Base-by-base conservation (phyloP, 2,888 invertebrate genomes). In the Limulus polyphemus region DNA sequence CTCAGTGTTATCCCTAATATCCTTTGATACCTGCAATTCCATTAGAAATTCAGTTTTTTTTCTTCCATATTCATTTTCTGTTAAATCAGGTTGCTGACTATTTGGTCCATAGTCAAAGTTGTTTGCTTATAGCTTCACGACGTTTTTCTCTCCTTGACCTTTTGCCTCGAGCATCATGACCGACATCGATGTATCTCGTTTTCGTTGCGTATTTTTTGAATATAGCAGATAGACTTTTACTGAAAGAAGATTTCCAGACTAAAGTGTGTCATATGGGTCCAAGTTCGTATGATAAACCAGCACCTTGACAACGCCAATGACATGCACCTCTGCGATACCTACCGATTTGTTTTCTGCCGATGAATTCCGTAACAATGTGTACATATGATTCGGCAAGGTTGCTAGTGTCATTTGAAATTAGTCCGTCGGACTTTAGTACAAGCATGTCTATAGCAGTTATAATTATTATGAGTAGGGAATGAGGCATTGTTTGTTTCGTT, bases 401-500 rank as follows among this genome's bases (percentile, higher is more conserved):
- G 54, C 54, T 54, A 11, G 54, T 54, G 11, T 54, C 54, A 54
- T 54, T 7, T n/a, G 54, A 54, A n/a, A 13, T 16, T n/a, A 54
- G 14, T 11, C 54, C 11, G 4, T 54, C 54, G 11, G 54, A 16
- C 11, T 54, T 54, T 11, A 1, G 13, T 13, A 7, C 14, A 13
- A 54, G 13, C 11, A 16, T 11, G 54, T 54, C 54, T 32, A 54
- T 1, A 11, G 11, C 13, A 2, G 54, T 32, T 10, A 54, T 13
- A 13, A 54, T n/a, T 11, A 2, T 11, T 17, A 32, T 4, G 32
- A 3, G 32, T 2, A 2, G 4, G 2, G 3, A 10, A 2, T 13
- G 2, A 2, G 11, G 2, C 10, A 54, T 13, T 13, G 14, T 54
- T 13, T 54, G 14, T 54, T 11, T n/a, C 10, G 2, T 54, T 10